Conservation (phyloP, 2,797 vertebrate genomes). For the Leucoraja ocellata region DNA sequence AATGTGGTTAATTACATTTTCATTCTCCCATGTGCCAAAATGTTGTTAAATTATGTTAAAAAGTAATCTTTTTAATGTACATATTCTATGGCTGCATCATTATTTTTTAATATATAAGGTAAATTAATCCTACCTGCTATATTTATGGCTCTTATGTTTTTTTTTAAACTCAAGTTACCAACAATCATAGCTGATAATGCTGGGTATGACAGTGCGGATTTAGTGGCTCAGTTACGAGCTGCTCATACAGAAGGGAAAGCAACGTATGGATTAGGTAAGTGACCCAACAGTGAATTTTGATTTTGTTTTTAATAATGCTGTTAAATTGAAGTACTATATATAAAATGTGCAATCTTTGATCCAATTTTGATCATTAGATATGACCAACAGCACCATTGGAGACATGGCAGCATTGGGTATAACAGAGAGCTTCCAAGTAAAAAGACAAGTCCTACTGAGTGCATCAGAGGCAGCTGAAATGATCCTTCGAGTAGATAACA, state of each 20-base stretch:
- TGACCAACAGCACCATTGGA: constrained; percentile 74
- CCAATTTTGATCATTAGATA: constrained; percentile 63
- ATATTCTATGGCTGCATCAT: background rate
- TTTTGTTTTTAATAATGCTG: background rate
- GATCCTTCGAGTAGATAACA: constrained; percentile 92
- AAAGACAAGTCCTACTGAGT: constrained; percentile 87
- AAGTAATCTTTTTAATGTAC: background rate
- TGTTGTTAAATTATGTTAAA: background rate
- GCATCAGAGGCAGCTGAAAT: constrained; percentile 94
- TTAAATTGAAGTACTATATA: background rate
- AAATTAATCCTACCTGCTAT: background rate
- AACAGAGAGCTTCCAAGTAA: constrained; percentile 94
- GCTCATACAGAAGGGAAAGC: constrained; percentile 81
- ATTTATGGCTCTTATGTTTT: background rate
- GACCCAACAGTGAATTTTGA: background rate
- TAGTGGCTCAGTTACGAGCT: constrained; percentile 89
- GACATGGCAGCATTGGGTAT: constrained; percentile 79
- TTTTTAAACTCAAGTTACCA: constrained; percentile 68
- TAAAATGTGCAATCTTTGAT: background rate
- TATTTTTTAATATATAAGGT: background rate
- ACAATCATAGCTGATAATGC: constrained; percentile 96
- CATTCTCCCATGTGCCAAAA: background rate
- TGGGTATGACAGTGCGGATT: constrained; percentile 91
- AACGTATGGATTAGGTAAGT: constrained; percentile 79
- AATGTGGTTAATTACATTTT: background rate